A percentile compares a stretch with the other conserved stretches of the same genome.
Conservation (phyloP, 1,140 invertebrate genomes). For the Parasteatoda tepidariorum region DNA sequence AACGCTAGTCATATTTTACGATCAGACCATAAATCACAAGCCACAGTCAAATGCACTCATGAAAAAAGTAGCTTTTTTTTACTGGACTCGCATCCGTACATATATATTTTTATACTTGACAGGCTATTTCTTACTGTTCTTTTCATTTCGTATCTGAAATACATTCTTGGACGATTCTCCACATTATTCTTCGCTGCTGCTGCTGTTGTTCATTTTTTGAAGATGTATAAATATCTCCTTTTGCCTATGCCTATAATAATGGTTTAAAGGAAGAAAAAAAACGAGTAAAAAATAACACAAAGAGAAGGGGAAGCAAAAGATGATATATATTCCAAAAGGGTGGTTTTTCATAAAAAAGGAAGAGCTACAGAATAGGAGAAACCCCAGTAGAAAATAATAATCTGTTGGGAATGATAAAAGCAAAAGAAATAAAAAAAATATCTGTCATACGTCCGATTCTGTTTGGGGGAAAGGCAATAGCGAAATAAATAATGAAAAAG, state of each 20-base stretch:
- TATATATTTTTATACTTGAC: constrained; percentile 55
- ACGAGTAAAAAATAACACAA: constrained; percentile 9
- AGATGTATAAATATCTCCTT: constrained; percentile 52
- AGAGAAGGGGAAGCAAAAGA: constrained; percentile 2
- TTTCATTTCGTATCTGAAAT: constrained; percentile 51
- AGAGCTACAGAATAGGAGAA: constrained; percentile 13
- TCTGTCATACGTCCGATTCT: constrained; percentile 15
- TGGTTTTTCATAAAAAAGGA: constrained; percentile 40
- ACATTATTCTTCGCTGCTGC: constrained; percentile 25
- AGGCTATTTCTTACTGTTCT: constrained; percentile 55
- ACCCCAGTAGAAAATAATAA: constrained; percentile 37
- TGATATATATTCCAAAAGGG: constrained; percentile 38
- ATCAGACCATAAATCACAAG: constrained; percentile 35
- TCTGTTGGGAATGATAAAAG: constrained; percentile 36
- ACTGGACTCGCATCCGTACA: constrained; percentile 49
- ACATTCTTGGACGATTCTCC: constrained; percentile 32
- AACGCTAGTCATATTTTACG: constrained; percentile 29
- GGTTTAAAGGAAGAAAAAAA: constrained; percentile 3
- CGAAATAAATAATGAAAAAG: background rate
- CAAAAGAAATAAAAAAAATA: constrained; percentile 10
- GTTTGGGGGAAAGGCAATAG: background rate
- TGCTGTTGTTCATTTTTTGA: constrained; percentile 45
- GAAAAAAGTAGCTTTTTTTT: constrained; percentile 13
- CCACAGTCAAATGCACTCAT: constrained; percentile 41
- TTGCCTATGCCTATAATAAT: constrained; percentile 43